Evolutionary conservation across 2,888 invertebrate genomes (phyloP).

Genomic region (Ormyrus labotus): DNA sequence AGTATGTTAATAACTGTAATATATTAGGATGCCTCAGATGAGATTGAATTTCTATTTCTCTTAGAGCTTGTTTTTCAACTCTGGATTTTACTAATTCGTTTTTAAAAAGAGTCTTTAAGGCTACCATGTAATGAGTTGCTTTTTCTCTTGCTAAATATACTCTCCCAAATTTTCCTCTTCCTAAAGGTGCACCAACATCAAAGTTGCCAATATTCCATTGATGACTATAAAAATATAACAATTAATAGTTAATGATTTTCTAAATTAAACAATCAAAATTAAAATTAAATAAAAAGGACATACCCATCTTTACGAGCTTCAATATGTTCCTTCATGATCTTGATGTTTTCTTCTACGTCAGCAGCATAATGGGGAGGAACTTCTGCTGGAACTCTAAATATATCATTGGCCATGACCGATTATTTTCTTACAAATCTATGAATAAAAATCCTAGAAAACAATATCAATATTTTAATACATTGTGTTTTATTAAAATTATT

Average conservation of each 20-base stretch:
- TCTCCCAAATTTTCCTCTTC: slow-evolving; percentile 97
- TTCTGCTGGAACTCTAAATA: slow-evolving; percentile 28
- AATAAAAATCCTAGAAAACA: too few species aligned
- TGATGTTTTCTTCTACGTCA: slow-evolving; percentile 44
- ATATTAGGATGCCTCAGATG: slow-evolving; percentile 95
- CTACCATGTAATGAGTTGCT: slow-evolving; percentile 88
- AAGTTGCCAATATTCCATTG: slow-evolving; percentile 91
- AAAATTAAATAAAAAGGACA: slow-evolving; percentile 5
- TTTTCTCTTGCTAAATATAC: slow-evolving; percentile 97
- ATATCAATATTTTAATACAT: too few species aligned
- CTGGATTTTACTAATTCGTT: slow-evolving; percentile 89
- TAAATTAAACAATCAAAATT: not conserved
- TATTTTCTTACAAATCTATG: not conserved
- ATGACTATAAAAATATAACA: slow-evolving; percentile 52
- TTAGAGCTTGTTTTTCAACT: slow-evolving; percentile 92
- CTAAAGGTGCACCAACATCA: slow-evolving; percentile 94
- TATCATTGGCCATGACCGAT: slow-evolving; percentile 27
- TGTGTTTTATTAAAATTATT: too few species aligned
- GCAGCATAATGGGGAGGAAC: slow-evolving; percentile 42
- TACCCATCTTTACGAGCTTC: slow-evolving; percentile 35
- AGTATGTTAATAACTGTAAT: slow-evolving; percentile 94
- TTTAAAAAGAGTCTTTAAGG: slow-evolving; percentile 93
- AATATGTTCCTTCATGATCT: slow-evolving; percentile 39
- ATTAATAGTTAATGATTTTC: not conserved
- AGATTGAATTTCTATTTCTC: slow-evolving; percentile 98